These are phyloP conservation scores for Drosophila atripex DNA, from an alignment of 2,888 invertebrate species.

Conservation along the genomic window DNA sequence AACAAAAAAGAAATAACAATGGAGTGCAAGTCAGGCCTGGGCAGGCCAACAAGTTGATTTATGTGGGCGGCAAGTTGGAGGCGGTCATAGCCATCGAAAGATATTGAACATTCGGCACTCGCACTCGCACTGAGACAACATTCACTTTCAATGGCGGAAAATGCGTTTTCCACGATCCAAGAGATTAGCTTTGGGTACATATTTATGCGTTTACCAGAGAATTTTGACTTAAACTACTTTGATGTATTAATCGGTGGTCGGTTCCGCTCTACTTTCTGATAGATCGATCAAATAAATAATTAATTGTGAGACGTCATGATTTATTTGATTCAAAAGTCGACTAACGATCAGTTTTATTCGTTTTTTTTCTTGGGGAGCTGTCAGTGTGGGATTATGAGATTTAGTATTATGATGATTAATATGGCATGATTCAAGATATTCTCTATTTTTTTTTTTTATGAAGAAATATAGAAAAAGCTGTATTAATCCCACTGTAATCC, in stretches of 20 bases:
- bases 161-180: conserved; percentile 51
- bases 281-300: conserved; percentile 35
- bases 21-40: conserved; percentile 42
- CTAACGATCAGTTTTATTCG: conserved; percentile 12
- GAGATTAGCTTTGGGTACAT: conserved; percentile 15
- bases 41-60: conserved; percentile 66
- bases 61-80: conserved; percentile 65
- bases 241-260: conserved; percentile 38
- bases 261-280: conserved; percentile 40
- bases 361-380: conserved; percentile 2
- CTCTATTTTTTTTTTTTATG: too few species aligned
- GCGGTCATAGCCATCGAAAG: conserved; percentile 32
- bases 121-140: conserved; percentile 52
- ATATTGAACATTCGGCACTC: conserved; percentile 36
- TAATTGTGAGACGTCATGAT: conserved; percentile 35
- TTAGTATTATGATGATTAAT: conserved; percentile 1
- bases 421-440: neutral
- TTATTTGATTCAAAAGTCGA: conserved; percentile 25
- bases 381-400: conserved; percentile 7
- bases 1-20: conserved; percentile 45
- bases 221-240: conserved; percentile 19
- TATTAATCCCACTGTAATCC: neutral
- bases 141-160: conserved; percentile 69
- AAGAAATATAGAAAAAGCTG: neutral
- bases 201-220: conserved; percentile 20